Conservation (phyloP, 1,140 invertebrate genomes). For the Euwallacea similis region DNA sequence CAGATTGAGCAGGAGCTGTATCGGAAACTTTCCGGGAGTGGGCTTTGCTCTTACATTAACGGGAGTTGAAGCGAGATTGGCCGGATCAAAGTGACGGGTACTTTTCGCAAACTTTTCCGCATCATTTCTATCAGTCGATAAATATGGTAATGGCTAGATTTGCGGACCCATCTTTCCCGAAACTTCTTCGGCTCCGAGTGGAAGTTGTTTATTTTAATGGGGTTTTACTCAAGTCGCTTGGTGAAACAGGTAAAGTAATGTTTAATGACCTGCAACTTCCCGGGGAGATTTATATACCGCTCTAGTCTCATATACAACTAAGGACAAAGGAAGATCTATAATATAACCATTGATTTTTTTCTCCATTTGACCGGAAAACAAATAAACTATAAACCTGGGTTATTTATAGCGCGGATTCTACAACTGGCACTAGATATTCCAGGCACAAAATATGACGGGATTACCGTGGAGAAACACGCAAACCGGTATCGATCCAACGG, state of each 20-base stretch:
- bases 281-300: neutral
- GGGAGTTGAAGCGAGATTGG: conserved; percentile 44
- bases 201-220: conserved; percentile 36
- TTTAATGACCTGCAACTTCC: conserved; percentile 11
- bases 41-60: conserved; percentile 45
- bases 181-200: conserved; percentile 12
- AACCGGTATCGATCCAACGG: neutral
- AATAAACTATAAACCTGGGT: conserved; percentile 3
- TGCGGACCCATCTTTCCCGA: conserved; percentile 25
- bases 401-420: conserved; percentile 4
- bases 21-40: conserved; percentile 42
- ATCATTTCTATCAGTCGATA: conserved; percentile 43
- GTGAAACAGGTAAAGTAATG: conserved; percentile 18
- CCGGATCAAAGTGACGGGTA: conserved; percentile 39
- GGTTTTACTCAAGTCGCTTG: conserved; percentile 10
- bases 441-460: conserved; percentile 6
- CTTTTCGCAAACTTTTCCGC: conserved; percentile 40
- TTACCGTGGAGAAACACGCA: neutral
- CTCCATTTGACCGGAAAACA: conserved; percentile 10
- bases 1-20: conserved; percentile 34
- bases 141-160: conserved; percentile 46
- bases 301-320: neutral
- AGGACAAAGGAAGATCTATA: too few relatives aligned
- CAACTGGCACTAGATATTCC: conserved; percentile 4
- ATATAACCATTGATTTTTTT: neutral